Conservation (phyloP, 2,797 vertebrate genomes). For the Netta rufina region DNA sequence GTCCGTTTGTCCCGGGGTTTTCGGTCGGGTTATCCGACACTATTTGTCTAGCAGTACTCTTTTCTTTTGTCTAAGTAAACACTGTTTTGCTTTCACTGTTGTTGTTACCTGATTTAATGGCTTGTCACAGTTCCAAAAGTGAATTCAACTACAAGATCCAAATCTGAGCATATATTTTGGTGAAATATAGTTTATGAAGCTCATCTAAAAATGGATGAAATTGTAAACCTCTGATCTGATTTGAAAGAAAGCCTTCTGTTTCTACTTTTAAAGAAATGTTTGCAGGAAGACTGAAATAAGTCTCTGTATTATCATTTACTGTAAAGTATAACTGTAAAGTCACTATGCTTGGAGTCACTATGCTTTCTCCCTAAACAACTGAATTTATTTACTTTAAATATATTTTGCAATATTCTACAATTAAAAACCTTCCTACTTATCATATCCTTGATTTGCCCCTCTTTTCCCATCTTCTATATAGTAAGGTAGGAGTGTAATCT, state of each 20-base stretch:
- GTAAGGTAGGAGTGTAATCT: not conserved
- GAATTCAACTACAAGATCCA: not conserved
- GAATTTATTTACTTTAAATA: not conserved
- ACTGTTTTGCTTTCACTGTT: not conserved
- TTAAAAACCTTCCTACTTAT: not conserved
- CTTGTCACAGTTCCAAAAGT: not conserved
- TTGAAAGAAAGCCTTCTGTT: not conserved
- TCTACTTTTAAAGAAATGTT: not conserved
- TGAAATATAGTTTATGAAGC: not conserved
- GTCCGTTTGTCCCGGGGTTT: too few species aligned
- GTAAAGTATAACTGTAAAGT: not conserved
- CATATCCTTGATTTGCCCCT: not conserved
- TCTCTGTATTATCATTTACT: not conserved
- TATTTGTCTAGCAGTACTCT: not conserved
- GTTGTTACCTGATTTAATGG: not conserved
- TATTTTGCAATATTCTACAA: not conserved
- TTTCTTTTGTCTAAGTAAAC: not conserved
- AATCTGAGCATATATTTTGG: not conserved
- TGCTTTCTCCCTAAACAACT: not conserved
- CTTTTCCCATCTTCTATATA: rapidly evolving
- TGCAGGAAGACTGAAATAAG: not conserved
- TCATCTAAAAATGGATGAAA: not conserved
- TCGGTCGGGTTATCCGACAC: too few species aligned
- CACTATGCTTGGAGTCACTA: not conserved
- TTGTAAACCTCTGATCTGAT: not conserved